Evolutionary conservation across 2,888 invertebrate species (phyloP).

Genomic region (Itoplectis maculator): DNA sequence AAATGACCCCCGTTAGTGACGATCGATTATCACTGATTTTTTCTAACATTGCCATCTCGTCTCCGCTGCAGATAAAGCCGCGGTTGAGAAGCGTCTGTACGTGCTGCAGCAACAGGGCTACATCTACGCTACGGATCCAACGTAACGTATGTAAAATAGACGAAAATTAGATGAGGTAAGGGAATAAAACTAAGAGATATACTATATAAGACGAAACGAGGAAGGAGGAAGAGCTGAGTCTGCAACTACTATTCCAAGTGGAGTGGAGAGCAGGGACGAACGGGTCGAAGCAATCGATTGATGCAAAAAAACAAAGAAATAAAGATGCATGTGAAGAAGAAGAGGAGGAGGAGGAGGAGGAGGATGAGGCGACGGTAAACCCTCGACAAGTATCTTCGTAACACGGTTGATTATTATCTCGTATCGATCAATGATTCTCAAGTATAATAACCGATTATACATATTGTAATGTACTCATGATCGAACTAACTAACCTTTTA

Average conservation of each 20-base stretch:
- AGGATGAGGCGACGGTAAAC: conserved; percentile 33
- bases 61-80: conserved; percentile 96
- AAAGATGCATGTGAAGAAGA: conserved; percentile 61
- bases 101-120: conserved; percentile 93
- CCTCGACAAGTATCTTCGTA: conserved; percentile 33
- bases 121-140: conserved; percentile 88
- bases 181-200: conserved; percentile 34
- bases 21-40: no score
- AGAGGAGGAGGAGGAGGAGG: conserved; percentile 40
- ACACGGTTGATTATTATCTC: conserved; percentile 67
- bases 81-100: conserved; percentile 96
- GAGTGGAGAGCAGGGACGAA: not conserved
- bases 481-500: conserved; percentile 80
- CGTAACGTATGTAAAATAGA: conserved; percentile 80
- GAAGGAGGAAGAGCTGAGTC: not conserved
- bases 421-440: conserved; percentile 59
- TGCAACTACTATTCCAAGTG: not conserved
- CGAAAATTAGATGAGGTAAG: conserved; percentile 61
- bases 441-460: conserved; percentile 74
- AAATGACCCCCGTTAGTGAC: no score
- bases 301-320: conserved; percentile 69
- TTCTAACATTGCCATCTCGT: not conserved
- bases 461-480: conserved; percentile 79
- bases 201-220: not conserved
- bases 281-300: conserved; percentile 7